Base-by-base conservation (phyloP, 2,888 invertebrate species). In the Agapostemon virescens region DNA sequence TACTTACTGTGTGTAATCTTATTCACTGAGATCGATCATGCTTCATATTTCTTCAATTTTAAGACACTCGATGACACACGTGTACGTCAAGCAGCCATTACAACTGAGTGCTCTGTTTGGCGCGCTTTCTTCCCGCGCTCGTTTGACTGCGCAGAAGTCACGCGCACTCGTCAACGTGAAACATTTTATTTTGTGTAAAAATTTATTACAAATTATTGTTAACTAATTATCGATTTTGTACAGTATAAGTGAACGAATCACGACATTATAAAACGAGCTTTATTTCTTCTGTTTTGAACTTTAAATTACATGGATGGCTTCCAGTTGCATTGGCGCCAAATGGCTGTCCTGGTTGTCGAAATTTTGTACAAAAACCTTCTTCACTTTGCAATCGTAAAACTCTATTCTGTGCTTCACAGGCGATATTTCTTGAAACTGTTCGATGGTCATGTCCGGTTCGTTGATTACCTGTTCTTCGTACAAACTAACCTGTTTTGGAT, bases 391-490 rank as follows among this genome's bases (percentile, higher is more conserved):
- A 67, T 80, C 84, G 33, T 74, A 76, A 55, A 79, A 67, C 85
- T 90, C 89, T 1, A 87, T 3, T 77, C 92, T 84, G 75, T 92
- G 88, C 33, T 85, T 88, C 2, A 80, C 67, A 5, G 81, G 45
- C 0, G 90, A 88, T 42, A 83, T 72, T 17, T 88, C 70, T 20
- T 88, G 85, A 81, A 88, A 90, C 74, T 91, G 84, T 4, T 71
- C 49, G 4, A 90, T 85, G 4, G 89, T 91, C 52, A 89, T 83
- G 9, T 86, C 73, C 0, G 85, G 79, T 72, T 84, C 85, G 68
- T 90, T 86, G 0, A 92, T 81, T 23, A 84, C 7, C 69, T 88
- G 83, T 36, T 75, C 75, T 4, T 90, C 86, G 0, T 78, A 42
- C 7, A 88, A 76, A 49, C 75, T 86, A 0, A 82, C 71, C 1